Evolutionary conservation across 2,797 vertebrate species (phyloP).

Genomic region (Cuniculus paca): DNA sequence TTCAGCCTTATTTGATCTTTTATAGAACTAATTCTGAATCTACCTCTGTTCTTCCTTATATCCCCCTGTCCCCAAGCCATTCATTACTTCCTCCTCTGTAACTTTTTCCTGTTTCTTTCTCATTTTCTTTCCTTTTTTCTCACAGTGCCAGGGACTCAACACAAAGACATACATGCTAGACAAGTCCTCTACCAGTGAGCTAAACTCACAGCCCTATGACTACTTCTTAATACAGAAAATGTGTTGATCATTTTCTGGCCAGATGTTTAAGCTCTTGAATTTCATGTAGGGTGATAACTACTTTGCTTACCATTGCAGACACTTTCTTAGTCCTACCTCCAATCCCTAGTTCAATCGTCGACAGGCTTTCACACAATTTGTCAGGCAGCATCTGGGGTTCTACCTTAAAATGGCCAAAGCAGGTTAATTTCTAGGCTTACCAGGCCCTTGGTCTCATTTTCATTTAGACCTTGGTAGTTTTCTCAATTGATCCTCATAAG

Average conservation of each 20-base stretch:
- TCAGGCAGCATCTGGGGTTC: background rate
- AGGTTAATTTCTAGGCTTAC: background rate
- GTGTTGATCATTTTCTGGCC: background rate
- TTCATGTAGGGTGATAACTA: background rate
- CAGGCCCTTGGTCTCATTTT: background rate
- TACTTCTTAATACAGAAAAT: background rate
- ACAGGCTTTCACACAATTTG: background rate
- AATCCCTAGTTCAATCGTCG: background rate
- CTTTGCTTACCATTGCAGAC: background rate
- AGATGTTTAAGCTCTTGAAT: background rate
- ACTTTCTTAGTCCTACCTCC: background rate
- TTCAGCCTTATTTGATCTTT: background rate
- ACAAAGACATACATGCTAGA: background rate
- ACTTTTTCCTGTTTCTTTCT: background rate
- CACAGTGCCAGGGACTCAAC: background rate
- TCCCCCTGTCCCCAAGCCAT: background rate
- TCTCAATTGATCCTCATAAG: background rate
- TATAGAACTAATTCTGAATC: background rate
- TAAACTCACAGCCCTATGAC: background rate
- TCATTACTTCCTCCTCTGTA: background rate
- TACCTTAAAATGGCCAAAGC: background rate
- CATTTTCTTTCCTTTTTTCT: background rate
- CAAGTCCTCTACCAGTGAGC: background rate
- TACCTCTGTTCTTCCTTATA: background rate
- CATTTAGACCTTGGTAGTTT: background rate